Base-by-base conservation (phyloP, 2,888 invertebrate species). In the Lasioglossum figueresi region DNA sequence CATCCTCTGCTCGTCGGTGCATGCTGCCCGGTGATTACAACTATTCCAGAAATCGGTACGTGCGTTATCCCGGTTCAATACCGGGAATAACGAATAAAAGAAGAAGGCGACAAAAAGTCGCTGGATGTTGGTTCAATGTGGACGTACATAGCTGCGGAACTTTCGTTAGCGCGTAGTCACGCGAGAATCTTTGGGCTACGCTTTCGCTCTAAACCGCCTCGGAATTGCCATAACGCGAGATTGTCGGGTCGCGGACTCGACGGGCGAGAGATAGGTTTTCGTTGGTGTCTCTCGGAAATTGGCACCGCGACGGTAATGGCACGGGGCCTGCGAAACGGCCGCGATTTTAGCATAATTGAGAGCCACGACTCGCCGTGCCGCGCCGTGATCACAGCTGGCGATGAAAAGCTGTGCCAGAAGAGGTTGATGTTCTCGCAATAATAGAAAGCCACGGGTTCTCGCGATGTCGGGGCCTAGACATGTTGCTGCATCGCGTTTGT, bases 391-490 rank as follows among this genome's bases (percentile, higher is more conserved):
- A 5, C 45, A 3, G 68, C 34, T 43, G 3, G 45, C 52, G 76
- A 82, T 66, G 79, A 86, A 82, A 79, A 79, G 63, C 81, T 63
- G 59, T 63, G 48, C 12, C 59, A 19, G 52, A 77, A 52, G 82
- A 79, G 82, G 76, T 82, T 80, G 85, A 82, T 71, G 85, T 73
- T 86, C 85, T 74, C 59, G 85, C 81, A 85, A 86, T 85, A 86
- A 86, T 85, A 86, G 86, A 86, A 85, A 86, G 86, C 86, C 40
- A 34, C 43, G 66, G 66, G 66, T 79, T 79, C 68, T 10, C 48
- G 37, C 48, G 82, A 86, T 85, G 68, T 8, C 48, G 43, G 37
- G 59, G 12, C 79, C 59, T 78, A 82, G 83, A 83, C 76, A 52
- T 70, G 78, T 56, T 77, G 89, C 74, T 74, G 82, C 86, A 80